phyloP scores from a whole-genome alignment of 2,113 vertebrate genomes.

The Gambusia affinis region DNA sequence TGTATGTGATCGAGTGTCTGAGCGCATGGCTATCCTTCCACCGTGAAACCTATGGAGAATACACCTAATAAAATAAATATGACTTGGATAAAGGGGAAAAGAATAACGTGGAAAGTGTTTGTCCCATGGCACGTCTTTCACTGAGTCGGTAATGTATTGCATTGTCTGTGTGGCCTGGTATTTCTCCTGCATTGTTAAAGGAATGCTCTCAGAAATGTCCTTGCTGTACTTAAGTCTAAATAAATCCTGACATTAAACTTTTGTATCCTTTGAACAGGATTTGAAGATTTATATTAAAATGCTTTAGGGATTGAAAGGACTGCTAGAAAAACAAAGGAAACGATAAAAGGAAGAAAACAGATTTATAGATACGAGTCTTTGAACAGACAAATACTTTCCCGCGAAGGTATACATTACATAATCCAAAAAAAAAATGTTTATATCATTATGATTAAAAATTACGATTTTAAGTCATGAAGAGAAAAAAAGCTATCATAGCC shows the following conservation, averaged over 20 bases:
- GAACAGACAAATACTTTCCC: background rate
- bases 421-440: too few relatives aligned
- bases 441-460: too few relatives aligned
- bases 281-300: slow-evolving; percentile 34
- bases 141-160: slow-evolving; percentile 69
- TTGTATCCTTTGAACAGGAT: slow-evolving; percentile 51
- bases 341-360: too few relatives aligned
- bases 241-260: slow-evolving; percentile 60
- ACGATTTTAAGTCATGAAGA: too few relatives aligned
- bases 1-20: slow-evolving; percentile 62
- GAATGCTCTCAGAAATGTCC: slow-evolving; percentile 48
- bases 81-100: slow-evolving; percentile 60
- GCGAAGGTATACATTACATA: background rate
- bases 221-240: slow-evolving; percentile 47
- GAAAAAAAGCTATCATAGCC: too few relatives aligned
- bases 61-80: slow-evolving; percentile 80
- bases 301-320: background rate
- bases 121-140: slow-evolving; percentile 66
- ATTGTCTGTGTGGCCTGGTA: slow-evolving; percentile 52
- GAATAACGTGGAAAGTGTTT: slow-evolving; percentile 67
- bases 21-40: slow-evolving; percentile 70
- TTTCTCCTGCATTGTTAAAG: slow-evolving; percentile 62
- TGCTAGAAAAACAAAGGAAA: slow-evolving; percentile 6
- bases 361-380: background rate
- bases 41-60: slow-evolving; percentile 73